Percentiles rank a stretch among this genome's conserved stretches.
Conservation (phyloP, 2,888 invertebrate genomes). For the Gandaritis pyraliata region DNA sequence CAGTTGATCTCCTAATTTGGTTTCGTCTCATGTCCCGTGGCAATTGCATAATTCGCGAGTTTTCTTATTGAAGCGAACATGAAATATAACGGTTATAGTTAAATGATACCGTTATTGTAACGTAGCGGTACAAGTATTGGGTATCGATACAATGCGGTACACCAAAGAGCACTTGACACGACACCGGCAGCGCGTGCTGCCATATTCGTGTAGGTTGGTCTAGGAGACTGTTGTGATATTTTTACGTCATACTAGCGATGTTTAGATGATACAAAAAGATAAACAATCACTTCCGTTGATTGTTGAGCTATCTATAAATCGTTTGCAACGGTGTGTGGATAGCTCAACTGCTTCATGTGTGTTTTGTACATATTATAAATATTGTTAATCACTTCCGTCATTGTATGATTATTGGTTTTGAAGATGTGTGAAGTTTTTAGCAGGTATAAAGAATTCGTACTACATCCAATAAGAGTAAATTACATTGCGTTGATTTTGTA, state of each 20-base stretch:
- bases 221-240: conserved; percentile 1
- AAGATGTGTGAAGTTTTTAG: no score
- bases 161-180: conserved; percentile 29
- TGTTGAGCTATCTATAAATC: no score
- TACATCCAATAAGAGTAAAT: no score
- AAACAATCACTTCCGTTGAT: no score
- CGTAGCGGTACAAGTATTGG: conserved; percentile 43
- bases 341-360: no score
- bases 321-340: no score
- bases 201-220: conserved; percentile 16
- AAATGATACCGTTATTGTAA: conserved; percentile 56
- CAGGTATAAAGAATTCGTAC: no score
- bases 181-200: conserved; percentile 29
- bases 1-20: conserved; percentile 27
- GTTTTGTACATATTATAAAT: no score
- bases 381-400: no score
- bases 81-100: conserved; percentile 58
- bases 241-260: not conserved
- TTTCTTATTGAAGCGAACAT: conserved; percentile 52
- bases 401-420: no score
- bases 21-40: conserved; percentile 40
- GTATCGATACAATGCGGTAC: conserved; percentile 39
- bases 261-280: no score
- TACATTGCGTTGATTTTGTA: no score
- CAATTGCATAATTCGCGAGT: conserved; percentile 42